phyloP scores from a whole-genome alignment of 2,888 invertebrate species.

The Drosophila yooni region DNA sequence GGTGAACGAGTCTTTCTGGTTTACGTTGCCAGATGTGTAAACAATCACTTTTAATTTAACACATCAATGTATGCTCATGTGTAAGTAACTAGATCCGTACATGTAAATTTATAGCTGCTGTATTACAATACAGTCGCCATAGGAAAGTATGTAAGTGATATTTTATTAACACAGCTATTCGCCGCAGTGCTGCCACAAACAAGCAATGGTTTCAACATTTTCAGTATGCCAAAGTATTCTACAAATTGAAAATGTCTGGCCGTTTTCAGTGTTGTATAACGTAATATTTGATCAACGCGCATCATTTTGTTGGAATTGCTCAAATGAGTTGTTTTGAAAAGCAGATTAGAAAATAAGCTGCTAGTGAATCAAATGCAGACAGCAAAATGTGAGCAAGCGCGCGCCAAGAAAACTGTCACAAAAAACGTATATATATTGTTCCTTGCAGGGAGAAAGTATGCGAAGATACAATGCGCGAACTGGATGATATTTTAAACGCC shows the following conservation, averaged over 20 bases:
- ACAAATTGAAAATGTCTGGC: background rate
- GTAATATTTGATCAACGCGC: conserved; percentile 9
- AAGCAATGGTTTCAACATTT: conserved; percentile 12
- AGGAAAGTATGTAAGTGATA: background rate
- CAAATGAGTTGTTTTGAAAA: conserved; percentile 5
- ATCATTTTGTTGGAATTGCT: conserved; percentile 29
- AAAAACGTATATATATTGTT: background rate
- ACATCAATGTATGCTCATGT: background rate
- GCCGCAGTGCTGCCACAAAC: background rate
- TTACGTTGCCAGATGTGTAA: background rate
- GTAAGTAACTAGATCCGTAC: too few relatives aligned
- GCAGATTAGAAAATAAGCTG: background rate
- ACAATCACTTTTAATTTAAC: background rate
- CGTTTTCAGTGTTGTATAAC: conserved; percentile 45
- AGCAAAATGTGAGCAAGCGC: conserved; percentile 35
- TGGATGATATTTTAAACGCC: conserved; percentile 55
- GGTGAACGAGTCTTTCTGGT: conserved; percentile 17
- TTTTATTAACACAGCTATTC: background rate
- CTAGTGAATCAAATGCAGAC: background rate
- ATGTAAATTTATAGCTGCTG: background rate
- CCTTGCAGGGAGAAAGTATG: conserved; percentile 33
- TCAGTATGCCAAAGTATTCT: background rate
- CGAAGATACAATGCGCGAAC: conserved; percentile 44
- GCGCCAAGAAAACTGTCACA: too few relatives aligned
- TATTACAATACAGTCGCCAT: background rate